Percentiles rank a stretch among this genome's conserved stretches.
These are phyloP conservation scores for Lepidurus apus DNA, from an alignment of 1,140 invertebrate genomes.

Conservation along the genomic window DNA sequence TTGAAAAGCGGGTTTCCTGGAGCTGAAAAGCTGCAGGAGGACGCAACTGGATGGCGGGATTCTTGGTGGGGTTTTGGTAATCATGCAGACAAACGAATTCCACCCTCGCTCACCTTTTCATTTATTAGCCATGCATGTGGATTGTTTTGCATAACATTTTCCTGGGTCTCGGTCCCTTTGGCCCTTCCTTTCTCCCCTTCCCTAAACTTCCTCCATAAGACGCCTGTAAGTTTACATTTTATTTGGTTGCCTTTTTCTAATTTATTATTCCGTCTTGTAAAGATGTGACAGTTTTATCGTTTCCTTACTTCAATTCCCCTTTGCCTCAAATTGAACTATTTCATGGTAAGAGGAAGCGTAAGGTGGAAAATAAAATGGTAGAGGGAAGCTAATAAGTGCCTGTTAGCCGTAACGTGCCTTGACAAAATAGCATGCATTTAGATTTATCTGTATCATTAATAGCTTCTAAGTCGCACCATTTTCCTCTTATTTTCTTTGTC, in stretches of 20 bases:
- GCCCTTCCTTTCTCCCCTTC: too few species aligned
- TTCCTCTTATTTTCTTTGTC: neutral
- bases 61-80: neutral
- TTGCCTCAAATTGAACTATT: conserved; percentile 8
- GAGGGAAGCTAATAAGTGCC: conserved; percentile 18
- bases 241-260: neutral
- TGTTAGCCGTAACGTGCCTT: conserved; percentile 10
- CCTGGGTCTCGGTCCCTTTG: neutral
- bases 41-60: neutral
- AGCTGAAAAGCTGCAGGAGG: conserved; percentile 18
- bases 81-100: neutral
- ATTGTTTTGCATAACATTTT: neutral
- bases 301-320: neutral
- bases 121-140: neutral
- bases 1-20: conserved; percentile 21
- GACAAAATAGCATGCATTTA: conserved; percentile 19
- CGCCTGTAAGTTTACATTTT: neutral
- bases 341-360: conserved; percentile 16
- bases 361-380: neutral
- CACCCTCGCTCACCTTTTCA: neutral
- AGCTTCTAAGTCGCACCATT: neutral
- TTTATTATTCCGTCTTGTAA: neutral
- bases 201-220: neutral
- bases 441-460: conserved; percentile 13
- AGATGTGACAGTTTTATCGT: conserved; percentile 2